Conservation (phyloP, 1,140 invertebrate genomes). For the Drosophila suzukii region DNA sequence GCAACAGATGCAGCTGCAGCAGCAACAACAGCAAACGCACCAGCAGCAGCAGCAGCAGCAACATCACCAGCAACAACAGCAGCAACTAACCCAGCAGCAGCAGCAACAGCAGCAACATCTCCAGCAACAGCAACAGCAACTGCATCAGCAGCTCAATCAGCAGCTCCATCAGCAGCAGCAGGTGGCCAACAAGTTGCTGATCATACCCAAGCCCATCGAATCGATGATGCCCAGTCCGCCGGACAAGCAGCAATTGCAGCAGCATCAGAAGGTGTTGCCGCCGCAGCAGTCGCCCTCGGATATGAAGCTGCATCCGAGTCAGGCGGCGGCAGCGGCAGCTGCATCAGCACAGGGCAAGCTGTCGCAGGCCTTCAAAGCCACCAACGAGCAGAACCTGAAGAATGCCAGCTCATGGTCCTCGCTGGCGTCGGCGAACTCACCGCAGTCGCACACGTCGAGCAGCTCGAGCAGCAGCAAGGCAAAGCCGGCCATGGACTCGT, state of each 20-base stretch:
- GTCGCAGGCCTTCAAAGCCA: slow-evolving; percentile 89
- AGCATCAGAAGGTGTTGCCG: slow-evolving; percentile 68
- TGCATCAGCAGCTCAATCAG: slow-evolving; percentile 52
- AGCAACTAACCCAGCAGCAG: slow-evolving; percentile 57
- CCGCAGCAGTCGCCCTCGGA: slow-evolving; percentile 83
- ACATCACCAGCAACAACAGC: slow-evolving; percentile 25
- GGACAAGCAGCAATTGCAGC: slow-evolving; percentile 79
- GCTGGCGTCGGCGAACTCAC: slow-evolving; percentile 92
- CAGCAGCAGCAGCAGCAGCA: slow-evolving; percentile 42
- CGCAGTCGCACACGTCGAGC: slow-evolving; percentile 87
- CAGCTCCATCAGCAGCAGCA: slow-evolving; percentile 61
- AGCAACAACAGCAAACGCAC: slow-evolving; percentile 44
- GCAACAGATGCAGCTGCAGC: slow-evolving; percentile 42
- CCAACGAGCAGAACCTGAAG: slow-evolving; percentile 90
- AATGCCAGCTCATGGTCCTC: slow-evolving; percentile 97
- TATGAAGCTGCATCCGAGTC: slow-evolving; percentile 64
- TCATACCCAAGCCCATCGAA: slow-evolving; percentile 87
- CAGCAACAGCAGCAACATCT: slow-evolving; percentile 69
- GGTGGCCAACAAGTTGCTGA: slow-evolving; percentile 86
- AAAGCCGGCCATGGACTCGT: slow-evolving; percentile 89
- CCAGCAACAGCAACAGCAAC: slow-evolving; percentile 33
- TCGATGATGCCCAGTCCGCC: slow-evolving; percentile 86
- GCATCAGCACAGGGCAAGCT: slow-evolving; percentile 76
- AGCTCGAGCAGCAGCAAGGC: slow-evolving; percentile 86
- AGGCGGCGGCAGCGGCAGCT: slow-evolving; percentile 32